Percentiles rank a stretch among this genome's conserved stretches.
These are phyloP conservation scores for Triplophysa dalaica DNA, from an alignment of 2,113 vertebrate genomes.

Conservation along the genomic window DNA sequence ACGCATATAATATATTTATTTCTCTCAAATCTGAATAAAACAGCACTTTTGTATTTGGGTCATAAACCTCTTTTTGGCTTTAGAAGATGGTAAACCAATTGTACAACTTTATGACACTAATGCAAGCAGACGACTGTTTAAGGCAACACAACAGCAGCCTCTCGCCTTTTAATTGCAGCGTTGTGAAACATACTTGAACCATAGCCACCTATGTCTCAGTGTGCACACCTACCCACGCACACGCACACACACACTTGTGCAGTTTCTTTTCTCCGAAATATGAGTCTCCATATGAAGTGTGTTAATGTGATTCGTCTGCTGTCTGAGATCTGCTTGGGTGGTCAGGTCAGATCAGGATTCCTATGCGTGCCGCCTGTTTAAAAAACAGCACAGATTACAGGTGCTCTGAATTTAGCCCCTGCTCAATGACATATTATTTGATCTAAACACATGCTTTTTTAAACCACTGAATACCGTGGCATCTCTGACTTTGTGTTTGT, in stretches of 20 bases:
- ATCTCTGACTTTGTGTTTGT: background rate
- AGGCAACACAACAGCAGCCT: background rate
- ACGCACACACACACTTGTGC: background rate
- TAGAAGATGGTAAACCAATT: conserved; percentile 2
- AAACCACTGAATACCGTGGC: background rate
- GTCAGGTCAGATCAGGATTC: conserved; percentile 4
- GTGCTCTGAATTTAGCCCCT: conserved; percentile 7
- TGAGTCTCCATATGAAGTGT: conserved; percentile 5
- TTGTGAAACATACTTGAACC: background rate
- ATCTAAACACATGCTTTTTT: background rate
- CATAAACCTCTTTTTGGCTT: background rate
- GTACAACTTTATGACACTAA: background rate
- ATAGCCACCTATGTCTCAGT: conserved; percentile 1
- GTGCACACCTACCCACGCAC: background rate
- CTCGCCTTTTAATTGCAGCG: background rate
- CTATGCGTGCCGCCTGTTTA: conserved; percentile 38
- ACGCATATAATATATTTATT: background rate
- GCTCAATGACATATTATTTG: conserved; percentile 14
- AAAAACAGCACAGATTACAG: conserved; percentile 15
- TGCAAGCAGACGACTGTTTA: background rate
- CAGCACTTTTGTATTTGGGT: background rate
- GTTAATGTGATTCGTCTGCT: conserved; percentile 31
- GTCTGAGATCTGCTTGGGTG: conserved; percentile 33
- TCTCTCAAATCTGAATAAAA: background rate
- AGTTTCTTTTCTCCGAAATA: background rate